Conservation (phyloP, 1,140 invertebrate genomes). For the Drosophila bocqueti region DNA sequence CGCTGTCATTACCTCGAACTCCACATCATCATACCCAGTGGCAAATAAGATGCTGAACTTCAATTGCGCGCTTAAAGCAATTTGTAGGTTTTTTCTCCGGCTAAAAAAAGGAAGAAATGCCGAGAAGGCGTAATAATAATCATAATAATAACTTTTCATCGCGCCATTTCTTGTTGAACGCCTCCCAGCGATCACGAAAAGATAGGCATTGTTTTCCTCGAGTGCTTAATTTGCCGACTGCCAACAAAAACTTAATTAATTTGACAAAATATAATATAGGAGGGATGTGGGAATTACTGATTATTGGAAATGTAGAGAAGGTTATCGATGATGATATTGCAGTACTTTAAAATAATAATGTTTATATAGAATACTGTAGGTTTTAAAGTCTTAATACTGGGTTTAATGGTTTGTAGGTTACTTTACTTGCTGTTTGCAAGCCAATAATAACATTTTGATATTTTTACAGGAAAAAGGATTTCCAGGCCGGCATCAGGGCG, state of each 20-base stretch:
- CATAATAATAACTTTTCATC: slow-evolving; percentile 78
- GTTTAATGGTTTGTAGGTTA: too few species aligned
- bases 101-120: slow-evolving; percentile 6
- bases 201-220: slow-evolving; percentile 2
- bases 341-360: too few species aligned
- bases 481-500: too few species aligned
- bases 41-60: slow-evolving; percentile 29
- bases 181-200: too few species aligned
- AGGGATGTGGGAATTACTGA: background rate
- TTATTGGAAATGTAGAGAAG: too few species aligned
- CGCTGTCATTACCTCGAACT: slow-evolving; percentile 1
- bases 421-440: too few species aligned
- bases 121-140: slow-evolving; percentile 39
- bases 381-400: too few species aligned
- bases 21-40: too few species aligned
- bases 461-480: too few species aligned
- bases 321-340: too few species aligned
- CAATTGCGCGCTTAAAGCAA: slow-evolving; percentile 64
- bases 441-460: too few species aligned
- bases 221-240: background rate
- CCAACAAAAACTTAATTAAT: slow-evolving; percentile 8
- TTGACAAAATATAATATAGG: slow-evolving; percentile 4
- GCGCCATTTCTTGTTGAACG: slow-evolving; percentile 51
- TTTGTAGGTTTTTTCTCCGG: slow-evolving; percentile 55
- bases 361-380: too few species aligned